Evolutionary conservation across 2,888 invertebrate species (phyloP).

Genomic region (Minunthozetes semirufus): DNA sequence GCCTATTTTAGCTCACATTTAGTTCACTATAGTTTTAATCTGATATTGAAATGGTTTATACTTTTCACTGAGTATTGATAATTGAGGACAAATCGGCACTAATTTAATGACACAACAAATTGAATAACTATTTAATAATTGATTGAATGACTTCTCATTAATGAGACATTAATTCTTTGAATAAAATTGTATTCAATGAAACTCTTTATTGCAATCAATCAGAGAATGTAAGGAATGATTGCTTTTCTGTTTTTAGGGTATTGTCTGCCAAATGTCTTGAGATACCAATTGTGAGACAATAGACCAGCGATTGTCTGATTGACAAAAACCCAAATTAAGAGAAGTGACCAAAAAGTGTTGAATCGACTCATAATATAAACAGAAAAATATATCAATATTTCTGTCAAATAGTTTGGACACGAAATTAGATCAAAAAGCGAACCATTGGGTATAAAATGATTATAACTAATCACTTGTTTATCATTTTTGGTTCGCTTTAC

Average conservation of each 20-base stretch:
- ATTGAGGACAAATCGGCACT: too few species aligned
- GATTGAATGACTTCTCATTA: too few species aligned
- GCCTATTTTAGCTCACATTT: too few species aligned
- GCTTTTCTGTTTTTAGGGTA: slow-evolving; percentile 34
- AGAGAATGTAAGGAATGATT: slow-evolving; percentile 33
- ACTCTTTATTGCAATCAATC: neutral
- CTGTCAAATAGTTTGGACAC: slow-evolving; percentile 38
- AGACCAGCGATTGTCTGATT: slow-evolving; percentile 35
- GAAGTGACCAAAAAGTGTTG: slow-evolving; percentile 12
- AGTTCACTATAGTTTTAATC: too few species aligned
- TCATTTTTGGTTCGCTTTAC: slow-evolving; percentile 39
- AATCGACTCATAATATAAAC: neutral
- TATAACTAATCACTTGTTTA: slow-evolving; percentile 36
- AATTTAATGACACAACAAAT: too few species aligned
- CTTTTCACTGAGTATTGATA: too few species aligned
- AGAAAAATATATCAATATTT: slow-evolving; percentile 32
- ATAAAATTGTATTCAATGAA: too few species aligned
- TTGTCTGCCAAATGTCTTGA: slow-evolving; percentile 36
- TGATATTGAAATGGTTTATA: too few species aligned
- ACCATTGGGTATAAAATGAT: slow-evolving; percentile 36
- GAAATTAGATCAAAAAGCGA: slow-evolving; percentile 30
- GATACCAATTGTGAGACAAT: slow-evolving; percentile 34
- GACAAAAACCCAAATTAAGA: slow-evolving; percentile 30
- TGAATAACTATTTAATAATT: too few species aligned
- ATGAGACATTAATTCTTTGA: too few species aligned